Evolutionary conservation across 2,113 vertebrate species (phyloP).

Genomic region (Labrus mixtus): DNA sequence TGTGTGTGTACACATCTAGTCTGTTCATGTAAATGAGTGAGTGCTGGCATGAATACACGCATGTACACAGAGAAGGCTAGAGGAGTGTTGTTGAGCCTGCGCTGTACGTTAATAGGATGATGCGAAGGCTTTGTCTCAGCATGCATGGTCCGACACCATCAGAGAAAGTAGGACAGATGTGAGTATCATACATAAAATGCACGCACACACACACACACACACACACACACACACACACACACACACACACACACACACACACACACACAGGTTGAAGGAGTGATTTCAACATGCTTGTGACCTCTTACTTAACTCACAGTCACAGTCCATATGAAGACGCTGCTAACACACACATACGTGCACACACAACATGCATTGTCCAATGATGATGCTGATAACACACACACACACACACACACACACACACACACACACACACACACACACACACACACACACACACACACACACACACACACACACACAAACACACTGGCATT

Average conservation of each 20-base stretch:
- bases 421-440: background rate
- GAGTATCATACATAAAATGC: slow-evolving; percentile 49
- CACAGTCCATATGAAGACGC: slow-evolving; percentile 3
- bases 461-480: background rate
- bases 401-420: no score
- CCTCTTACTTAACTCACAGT: slow-evolving; percentile 18
- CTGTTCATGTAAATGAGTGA: slow-evolving; percentile 10
- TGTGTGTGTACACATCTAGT: slow-evolving; percentile 14
- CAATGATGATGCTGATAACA: background rate
- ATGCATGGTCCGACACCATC: slow-evolving; percentile 64
- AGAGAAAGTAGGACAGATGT: slow-evolving; percentile 65
- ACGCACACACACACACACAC: slow-evolving; percentile 45
- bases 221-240: slow-evolving; percentile 3
- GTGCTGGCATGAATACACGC: slow-evolving; percentile 41
- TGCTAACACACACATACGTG: background rate
- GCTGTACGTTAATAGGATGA: slow-evolving; percentile 69
- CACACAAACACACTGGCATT: background rate
- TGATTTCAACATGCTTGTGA: slow-evolving; percentile 3
- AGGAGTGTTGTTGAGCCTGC: slow-evolving; percentile 61
- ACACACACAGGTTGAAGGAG: background rate
- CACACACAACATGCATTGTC: background rate
- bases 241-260: background rate
- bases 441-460: background rate
- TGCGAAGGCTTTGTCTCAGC: slow-evolving; percentile 62
- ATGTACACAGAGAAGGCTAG: slow-evolving; percentile 27